A percentile compares a stretch with the other conserved stretches of the same genome.
Evolutionary conservation across 2,888 invertebrate genomes (phyloP).

Genomic region (Melanophora roralis): DNA sequence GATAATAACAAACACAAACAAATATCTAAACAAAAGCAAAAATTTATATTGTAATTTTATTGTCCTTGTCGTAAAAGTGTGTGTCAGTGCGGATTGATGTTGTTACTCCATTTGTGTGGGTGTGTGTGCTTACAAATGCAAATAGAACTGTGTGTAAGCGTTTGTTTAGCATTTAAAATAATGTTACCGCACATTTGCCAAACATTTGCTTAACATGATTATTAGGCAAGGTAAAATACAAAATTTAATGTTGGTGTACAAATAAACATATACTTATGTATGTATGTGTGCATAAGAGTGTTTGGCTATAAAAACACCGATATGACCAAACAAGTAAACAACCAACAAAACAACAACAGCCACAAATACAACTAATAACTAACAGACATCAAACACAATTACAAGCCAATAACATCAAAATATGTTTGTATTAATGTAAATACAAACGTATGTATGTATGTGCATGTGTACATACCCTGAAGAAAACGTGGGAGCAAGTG

Average conservation of each 20-base stretch:
- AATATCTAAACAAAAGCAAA: too few relatives aligned
- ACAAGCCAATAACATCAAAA: slow-evolving; percentile 71
- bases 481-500: too few relatives aligned
- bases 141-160: slow-evolving; percentile 21
- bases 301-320: not conserved
- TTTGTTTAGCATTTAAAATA: slow-evolving; percentile 49
- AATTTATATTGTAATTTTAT: too few relatives aligned
- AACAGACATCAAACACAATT: slow-evolving; percentile 74
- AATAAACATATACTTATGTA: slow-evolving; percentile 43
- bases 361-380: slow-evolving; percentile 68
- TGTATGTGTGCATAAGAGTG: not conserved
- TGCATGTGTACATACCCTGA: not conserved
- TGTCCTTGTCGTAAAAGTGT: too few relatives aligned
- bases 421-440: not conserved
- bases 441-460: not conserved
- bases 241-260: slow-evolving; percentile 39
- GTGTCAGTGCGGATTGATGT: too few relatives aligned
- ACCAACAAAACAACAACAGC: slow-evolving; percentile 47
- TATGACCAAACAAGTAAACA: slow-evolving; percentile 29
- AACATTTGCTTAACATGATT: slow-evolving; percentile 74
- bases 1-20: too few relatives aligned
- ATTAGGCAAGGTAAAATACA: slow-evolving; percentile 67
- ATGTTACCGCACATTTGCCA: slow-evolving; percentile 71
- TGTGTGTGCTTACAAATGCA: slow-evolving; percentile 2
- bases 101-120: too few relatives aligned